Evolutionary conservation across 37 sponge, comb jelly and placozoan species (phyloP).

Genomic region (Ianthella basta): DNA sequence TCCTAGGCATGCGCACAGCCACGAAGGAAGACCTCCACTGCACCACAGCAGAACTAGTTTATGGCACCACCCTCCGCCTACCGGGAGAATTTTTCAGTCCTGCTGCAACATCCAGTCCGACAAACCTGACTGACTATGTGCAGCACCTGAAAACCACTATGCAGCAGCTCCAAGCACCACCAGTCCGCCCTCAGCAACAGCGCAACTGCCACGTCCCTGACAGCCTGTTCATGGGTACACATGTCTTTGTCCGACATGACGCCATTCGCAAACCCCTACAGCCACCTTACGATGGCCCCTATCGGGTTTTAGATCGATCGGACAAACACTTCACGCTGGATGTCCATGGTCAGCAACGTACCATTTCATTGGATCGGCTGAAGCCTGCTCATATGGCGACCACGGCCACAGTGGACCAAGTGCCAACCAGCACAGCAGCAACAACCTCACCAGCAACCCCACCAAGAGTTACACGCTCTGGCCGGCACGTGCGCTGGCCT

Average conservation of each 20-base stretch:
- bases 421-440: neutral
- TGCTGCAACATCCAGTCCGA: neutral
- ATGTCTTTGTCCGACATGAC: conserved; percentile 68
- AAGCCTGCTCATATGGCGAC: conserved; percentile 59
- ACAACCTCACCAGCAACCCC: conserved; percentile 13
- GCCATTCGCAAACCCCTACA: conserved; percentile 62
- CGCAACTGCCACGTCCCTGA: conserved; percentile 24
- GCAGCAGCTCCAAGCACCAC: conserved; percentile 16
- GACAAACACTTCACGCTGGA: conserved; percentile 66
- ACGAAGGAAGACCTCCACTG: conserved; percentile 46
- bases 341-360: conserved; percentile 44
- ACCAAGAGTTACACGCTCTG: neutral
- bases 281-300: conserved; percentile 70
- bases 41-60: conserved; percentile 45
- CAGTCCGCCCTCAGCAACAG: conserved; percentile 30
- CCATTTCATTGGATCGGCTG: conserved; percentile 65
- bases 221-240: conserved; percentile 47
- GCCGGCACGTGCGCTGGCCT: conserved; percentile 9
- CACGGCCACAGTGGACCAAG: neutral
- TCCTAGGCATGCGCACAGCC: conserved; percentile 39
- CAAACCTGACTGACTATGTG: conserved; percentile 43
- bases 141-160: conserved; percentile 43
- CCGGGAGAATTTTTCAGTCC: conserved; percentile 51
- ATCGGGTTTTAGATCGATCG: conserved; percentile 34
- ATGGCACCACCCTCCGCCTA: conserved; percentile 44